These are phyloP conservation scores for Helobdella robusta DNA, from an alignment of 2,888 invertebrate genomes.

Conservation along the genomic window DNA sequence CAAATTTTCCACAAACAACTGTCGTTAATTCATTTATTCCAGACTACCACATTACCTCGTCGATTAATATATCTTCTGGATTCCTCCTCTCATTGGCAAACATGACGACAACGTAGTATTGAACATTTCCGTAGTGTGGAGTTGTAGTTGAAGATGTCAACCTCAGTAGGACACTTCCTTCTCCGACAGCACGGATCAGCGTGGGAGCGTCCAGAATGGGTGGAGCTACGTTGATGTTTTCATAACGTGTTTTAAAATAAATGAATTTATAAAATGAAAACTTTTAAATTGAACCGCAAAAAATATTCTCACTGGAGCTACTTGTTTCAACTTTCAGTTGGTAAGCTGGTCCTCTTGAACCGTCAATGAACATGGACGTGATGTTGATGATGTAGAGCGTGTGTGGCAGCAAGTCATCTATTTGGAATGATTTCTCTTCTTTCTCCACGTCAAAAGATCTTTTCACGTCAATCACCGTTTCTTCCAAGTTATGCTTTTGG, in stretches of 20 bases:
- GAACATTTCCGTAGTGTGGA: constrained; percentile 59
- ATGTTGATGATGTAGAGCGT: constrained; percentile 47
- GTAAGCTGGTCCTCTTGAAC: constrained; percentile 38
- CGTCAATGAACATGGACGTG: constrained; percentile 43
- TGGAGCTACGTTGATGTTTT: constrained; percentile 28
- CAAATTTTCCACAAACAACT: no score
- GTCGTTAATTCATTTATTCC: no score
- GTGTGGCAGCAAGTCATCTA: constrained; percentile 42
- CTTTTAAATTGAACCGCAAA: neutral
- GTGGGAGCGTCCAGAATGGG: constrained; percentile 30
- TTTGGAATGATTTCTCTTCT: constrained; percentile 37
- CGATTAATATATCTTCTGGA: constrained; percentile 62
- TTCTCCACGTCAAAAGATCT: constrained; percentile 36
- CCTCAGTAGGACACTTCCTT: constrained; percentile 34
- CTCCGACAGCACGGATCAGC: constrained; percentile 19
- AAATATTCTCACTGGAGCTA: constrained; percentile 30
- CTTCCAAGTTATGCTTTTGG: constrained; percentile 35
- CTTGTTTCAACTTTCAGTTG: constrained; percentile 41
- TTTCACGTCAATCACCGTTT: constrained; percentile 34
- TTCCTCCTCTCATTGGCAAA: constrained; percentile 62
- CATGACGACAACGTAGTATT: constrained; percentile 90
- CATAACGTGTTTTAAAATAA: neutral
- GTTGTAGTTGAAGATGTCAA: constrained; percentile 29
- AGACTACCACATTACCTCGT: no score
- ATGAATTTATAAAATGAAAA: neutral